These are phyloP conservation scores for Caenorhabditis panamensis DNA, from an alignment of 2,888 invertebrate genomes.

Conservation along the genomic window DNA sequence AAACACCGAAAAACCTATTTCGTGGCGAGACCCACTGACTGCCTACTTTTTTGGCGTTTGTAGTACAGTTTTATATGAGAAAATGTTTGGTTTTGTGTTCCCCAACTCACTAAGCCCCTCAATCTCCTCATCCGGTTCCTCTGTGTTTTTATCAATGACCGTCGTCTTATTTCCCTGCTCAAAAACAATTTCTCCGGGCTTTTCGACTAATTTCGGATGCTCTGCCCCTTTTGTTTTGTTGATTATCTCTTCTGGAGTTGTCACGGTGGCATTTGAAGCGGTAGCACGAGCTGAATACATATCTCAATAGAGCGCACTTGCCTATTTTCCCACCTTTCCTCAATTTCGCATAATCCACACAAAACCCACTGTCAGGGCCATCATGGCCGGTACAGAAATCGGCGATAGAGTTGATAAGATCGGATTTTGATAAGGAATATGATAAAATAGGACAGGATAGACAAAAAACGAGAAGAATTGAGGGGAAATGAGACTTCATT, in stretches of 20 bases:
- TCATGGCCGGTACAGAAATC: constrained; percentile 33
- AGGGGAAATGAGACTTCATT: no score
- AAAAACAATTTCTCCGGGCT: constrained; percentile 41
- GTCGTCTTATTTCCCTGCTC: constrained; percentile 41
- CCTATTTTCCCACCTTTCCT: constrained; percentile 34
- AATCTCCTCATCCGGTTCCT: constrained; percentile 24
- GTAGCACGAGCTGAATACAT: constrained; percentile 43
- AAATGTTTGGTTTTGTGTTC: no score
- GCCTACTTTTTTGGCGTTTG: no score
- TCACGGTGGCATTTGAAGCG: constrained; percentile 31
- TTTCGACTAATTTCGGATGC: neutral
- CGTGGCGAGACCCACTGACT: no score
- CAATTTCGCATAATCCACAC: constrained; percentile 47
- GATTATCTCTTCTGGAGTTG: constrained; percentile 23
- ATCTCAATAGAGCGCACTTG: neutral
- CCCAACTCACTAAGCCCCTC: constrained; percentile 15
- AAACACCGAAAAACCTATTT: no score
- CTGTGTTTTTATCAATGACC: constrained; percentile 11
- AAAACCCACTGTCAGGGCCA: constrained; percentile 42
- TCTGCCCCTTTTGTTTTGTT: constrained; percentile 25
- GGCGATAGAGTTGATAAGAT: constrained; percentile 13
- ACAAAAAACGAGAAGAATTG: no score
- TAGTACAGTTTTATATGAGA: no score
- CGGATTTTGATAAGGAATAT: neutral
- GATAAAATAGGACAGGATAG: no score